Evolutionary conservation across 2,888 invertebrate species (phyloP).

Genomic region (Corythucha ciliata): DNA sequence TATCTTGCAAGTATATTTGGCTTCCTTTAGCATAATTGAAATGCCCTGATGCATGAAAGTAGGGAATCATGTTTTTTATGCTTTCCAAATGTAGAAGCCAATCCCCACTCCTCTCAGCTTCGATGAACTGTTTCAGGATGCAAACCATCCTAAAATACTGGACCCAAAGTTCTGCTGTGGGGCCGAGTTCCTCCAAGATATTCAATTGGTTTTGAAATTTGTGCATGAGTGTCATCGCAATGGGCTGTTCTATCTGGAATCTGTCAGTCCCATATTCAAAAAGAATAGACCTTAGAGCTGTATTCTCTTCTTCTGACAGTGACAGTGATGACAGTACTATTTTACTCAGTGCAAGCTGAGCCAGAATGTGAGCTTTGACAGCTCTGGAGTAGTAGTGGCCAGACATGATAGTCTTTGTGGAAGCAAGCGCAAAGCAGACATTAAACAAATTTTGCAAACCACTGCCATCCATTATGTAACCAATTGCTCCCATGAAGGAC

Average conservation of each 20-base stretch:
- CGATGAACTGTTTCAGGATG: slow-evolving; percentile 27
- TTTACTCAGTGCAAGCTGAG: slow-evolving; percentile 12
- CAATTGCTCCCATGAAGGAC: too few species aligned
- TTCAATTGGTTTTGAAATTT: slow-evolving; percentile 4
- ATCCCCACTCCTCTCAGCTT: slow-evolving; percentile 30
- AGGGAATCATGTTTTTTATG: slow-evolving; percentile 29
- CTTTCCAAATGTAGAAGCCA: slow-evolving; percentile 30
- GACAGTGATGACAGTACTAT: slow-evolving; percentile 14
- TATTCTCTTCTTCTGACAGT: slow-evolving; percentile 11
- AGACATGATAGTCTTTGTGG: slow-evolving; percentile 9
- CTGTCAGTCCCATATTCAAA: slow-evolving; percentile 13
- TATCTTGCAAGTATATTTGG: slow-evolving; percentile 32
- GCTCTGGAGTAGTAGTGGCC: slow-evolving; percentile 17
- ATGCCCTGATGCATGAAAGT: slow-evolving; percentile 33
- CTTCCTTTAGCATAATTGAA: slow-evolving; percentile 31
- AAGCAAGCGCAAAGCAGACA: too few species aligned
- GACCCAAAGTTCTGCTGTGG: slow-evolving; percentile 26
- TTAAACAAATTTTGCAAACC: too few species aligned
- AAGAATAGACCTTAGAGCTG: slow-evolving; percentile 11
- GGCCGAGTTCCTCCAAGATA: slow-evolving; percentile 14
- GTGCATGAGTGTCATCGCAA: slow-evolving; percentile 4
- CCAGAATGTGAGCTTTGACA: slow-evolving; percentile 9
- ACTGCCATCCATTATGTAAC: too few species aligned
- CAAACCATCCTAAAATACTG: slow-evolving; percentile 30
- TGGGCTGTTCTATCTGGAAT: slow-evolving; percentile 14